Conservation (phyloP, 1,140 invertebrate genomes). For the Polypedilum pembai region DNA sequence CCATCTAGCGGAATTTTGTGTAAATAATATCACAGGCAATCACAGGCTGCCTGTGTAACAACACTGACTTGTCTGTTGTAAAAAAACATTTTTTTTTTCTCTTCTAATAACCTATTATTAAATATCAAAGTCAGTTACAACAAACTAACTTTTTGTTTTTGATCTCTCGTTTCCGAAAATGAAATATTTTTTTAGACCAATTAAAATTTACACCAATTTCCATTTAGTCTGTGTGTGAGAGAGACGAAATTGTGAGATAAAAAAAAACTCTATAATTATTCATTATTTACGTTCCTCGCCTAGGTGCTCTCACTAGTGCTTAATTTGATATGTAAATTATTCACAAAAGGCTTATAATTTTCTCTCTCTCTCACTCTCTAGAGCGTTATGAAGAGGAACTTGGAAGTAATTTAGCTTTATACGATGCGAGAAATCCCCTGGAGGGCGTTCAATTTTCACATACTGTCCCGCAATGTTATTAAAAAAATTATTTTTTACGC, state of each 20-base stretch:
- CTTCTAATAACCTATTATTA: too few species aligned
- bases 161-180: too few species aligned
- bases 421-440: not conserved
- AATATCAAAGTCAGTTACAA: too few species aligned
- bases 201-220: not conserved
- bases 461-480: not conserved
- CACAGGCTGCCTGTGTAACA: too few species aligned
- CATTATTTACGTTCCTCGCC: constrained; percentile 1
- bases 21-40: too few species aligned
- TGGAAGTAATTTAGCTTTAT: not conserved
- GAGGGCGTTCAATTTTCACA: constrained; percentile 14
- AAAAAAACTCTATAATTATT: not conserved
- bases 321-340: constrained; percentile 28
- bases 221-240: not conserved
- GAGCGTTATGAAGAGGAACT: not conserved
- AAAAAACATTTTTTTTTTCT: too few species aligned
- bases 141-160: too few species aligned
- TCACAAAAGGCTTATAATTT: constrained; percentile 20
- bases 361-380: not conserved
- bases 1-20: too few species aligned
- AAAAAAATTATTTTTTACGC: too few species aligned
- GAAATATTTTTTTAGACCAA: not conserved
- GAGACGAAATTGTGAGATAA: not conserved
- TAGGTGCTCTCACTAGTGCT: not conserved
- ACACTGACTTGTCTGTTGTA: too few species aligned